Base-by-base conservation (phyloP, 1,140 invertebrate species). In the Agrilus planipennis region DNA sequence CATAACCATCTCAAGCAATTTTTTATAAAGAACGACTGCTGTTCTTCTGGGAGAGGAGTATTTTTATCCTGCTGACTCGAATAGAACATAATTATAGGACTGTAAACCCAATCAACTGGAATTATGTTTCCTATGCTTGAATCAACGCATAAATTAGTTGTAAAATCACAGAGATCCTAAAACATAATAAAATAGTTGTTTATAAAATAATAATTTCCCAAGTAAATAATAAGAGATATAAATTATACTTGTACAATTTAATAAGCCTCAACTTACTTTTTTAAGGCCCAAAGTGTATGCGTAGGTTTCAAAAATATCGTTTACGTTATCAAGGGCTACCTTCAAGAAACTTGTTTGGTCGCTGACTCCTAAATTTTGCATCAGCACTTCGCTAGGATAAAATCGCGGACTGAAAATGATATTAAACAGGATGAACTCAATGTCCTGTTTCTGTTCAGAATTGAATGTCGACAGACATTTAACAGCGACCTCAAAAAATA, bases 71-170 rank as follows among this genome's bases (percentile, higher is more conserved):
- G 53, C 14, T 69, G 66, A 20, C 66, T 71, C 2, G 67, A 61
- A 39, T 79, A 78, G 19, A 74, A 51, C 21, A 70, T 62, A 1
- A 79, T 59, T 14, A 80, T 64, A 2, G 77, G 77, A 20, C 77
- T 62, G 49, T 77, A 80, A 5, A 78, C 69, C 77, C 78, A 81
- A 53, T 81, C 78, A 51, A 71, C 68, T 0, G 77, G 77, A 47
- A 80, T 68, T 1, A 73, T 62, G 28, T 66, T 68, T 28, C 65
- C 64, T 41, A 62, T 62, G 60, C 63, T 50, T 20, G 47, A 41
- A 42, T 58, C 52, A 15, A 61, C 19, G 28, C 41, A 51, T 17
- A 47, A 43, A 34, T 46, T 40, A 27, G 39, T 40, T 1, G 42
- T 30, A 20, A 47, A 47, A 30, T 36, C 35, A 11, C 36, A 34